Evolutionary conservation across 1,140 invertebrate species (phyloP).

Genomic region (Tetragonula clypearis): DNA sequence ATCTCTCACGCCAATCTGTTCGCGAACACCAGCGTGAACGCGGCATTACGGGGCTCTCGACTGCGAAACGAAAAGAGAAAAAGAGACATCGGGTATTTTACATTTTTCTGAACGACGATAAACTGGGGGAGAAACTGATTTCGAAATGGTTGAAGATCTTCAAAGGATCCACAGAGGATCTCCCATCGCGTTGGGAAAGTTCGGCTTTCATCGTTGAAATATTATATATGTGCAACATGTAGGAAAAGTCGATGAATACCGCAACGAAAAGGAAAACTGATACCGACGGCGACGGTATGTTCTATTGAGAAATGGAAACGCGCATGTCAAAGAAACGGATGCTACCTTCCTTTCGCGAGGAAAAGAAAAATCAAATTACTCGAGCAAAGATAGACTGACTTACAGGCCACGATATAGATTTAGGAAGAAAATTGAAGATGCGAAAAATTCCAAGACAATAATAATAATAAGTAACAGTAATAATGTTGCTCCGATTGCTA

Average conservation of each 20-base stretch:
- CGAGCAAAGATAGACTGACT: background rate
- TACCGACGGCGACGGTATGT: background rate
- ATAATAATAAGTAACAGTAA: too few relatives aligned
- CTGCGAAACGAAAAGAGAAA: too few relatives aligned
- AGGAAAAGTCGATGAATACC: background rate
- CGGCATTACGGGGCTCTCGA: too few relatives aligned
- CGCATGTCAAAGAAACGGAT: slow-evolving; percentile 4
- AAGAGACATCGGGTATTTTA: too few relatives aligned
- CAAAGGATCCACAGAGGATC: background rate
- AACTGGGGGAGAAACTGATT: background rate
- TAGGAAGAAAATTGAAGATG: background rate
- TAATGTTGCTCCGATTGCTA: too few relatives aligned
- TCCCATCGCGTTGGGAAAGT: background rate
- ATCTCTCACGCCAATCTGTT: too few relatives aligned
- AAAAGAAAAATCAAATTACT: slow-evolving; percentile 2
- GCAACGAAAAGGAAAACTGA: slow-evolving; percentile 1
- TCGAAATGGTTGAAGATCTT: background rate
- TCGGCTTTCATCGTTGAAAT: background rate
- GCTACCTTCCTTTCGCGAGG: background rate
- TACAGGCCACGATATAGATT: background rate
- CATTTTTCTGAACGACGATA: too few relatives aligned
- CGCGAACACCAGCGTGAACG: too few relatives aligned
- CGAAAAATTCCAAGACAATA: too few relatives aligned
- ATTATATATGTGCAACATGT: background rate
- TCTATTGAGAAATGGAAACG: slow-evolving; percentile 9